phyloP scores from a whole-genome alignment of 2,113 vertebrate genomes.

The Tauraco erythrolophus region DNA sequence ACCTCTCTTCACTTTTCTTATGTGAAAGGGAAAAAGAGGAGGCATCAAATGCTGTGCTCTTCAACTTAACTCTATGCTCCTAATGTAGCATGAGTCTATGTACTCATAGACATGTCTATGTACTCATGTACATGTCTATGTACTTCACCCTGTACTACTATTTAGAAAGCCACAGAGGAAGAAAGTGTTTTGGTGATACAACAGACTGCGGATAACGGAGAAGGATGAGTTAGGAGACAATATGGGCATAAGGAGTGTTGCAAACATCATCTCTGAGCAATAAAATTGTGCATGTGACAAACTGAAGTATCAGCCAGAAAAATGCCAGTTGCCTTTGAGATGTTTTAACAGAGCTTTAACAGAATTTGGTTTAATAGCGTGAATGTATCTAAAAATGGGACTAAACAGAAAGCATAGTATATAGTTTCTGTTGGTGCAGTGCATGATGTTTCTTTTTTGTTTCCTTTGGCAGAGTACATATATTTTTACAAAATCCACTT shows the following conservation, averaged over 20 bases:
- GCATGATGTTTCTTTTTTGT: background rate
- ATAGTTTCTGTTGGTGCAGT: background rate
- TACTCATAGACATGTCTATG: too few species aligned
- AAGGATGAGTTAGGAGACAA: background rate
- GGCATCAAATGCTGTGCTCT: background rate
- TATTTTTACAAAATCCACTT: background rate
- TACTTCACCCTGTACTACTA: background rate
- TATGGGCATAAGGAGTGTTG: background rate
- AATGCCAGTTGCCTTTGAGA: background rate
- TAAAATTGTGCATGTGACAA: background rate
- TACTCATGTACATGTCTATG: too few species aligned
- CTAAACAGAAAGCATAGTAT: background rate
- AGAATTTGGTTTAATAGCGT: background rate
- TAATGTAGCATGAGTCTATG: background rate
- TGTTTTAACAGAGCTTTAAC: background rate
- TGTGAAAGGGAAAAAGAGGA: background rate
- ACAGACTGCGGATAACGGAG: background rate
- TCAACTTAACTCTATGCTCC: background rate
- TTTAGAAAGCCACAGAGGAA: background rate
- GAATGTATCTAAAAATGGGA: background rate
- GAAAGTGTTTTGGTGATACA: background rate
- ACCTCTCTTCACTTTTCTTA: background rate
- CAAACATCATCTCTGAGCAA: background rate
- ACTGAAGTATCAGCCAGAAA: background rate
- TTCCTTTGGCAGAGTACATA: background rate